Evolutionary conservation across 2,113 vertebrate species (phyloP).

Genomic region (Pongo abelii): DNA sequence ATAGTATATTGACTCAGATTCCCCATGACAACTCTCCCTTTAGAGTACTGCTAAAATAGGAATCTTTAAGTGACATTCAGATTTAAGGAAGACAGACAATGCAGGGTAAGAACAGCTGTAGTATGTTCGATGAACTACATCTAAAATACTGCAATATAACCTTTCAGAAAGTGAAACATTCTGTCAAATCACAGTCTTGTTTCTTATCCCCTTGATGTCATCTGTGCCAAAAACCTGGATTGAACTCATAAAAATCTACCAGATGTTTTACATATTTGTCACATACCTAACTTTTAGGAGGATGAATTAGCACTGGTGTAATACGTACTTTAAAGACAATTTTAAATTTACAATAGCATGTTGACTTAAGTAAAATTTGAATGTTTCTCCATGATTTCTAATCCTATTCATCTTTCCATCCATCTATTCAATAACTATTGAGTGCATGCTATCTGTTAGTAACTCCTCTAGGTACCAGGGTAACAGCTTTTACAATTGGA

Average conservation of each 20-base stretch:
- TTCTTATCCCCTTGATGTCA: background rate
- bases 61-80: background rate
- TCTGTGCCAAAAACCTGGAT: background rate
- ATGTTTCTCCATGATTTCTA: background rate
- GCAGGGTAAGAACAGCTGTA: background rate
- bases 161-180: conserved; percentile 14
- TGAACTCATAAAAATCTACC: background rate
- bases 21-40: background rate
- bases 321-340: background rate
- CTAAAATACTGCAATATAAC: background rate
- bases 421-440: background rate
- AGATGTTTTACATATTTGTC: background rate
- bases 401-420: background rate
- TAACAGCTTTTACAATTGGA: background rate
- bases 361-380: conserved; percentile 9
- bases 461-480: background rate
- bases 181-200: background rate
- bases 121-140: background rate
- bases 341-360: background rate
- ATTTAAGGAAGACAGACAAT: background rate
- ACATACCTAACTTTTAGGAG: background rate
- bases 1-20: conserved; percentile 30
- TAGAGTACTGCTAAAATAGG: background rate
- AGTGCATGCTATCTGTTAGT: background rate
- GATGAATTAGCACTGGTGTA: background rate